These are phyloP conservation scores for Acleris emargana DNA, from an alignment of 2,888 invertebrate genomes.

Conservation along the genomic window DNA sequence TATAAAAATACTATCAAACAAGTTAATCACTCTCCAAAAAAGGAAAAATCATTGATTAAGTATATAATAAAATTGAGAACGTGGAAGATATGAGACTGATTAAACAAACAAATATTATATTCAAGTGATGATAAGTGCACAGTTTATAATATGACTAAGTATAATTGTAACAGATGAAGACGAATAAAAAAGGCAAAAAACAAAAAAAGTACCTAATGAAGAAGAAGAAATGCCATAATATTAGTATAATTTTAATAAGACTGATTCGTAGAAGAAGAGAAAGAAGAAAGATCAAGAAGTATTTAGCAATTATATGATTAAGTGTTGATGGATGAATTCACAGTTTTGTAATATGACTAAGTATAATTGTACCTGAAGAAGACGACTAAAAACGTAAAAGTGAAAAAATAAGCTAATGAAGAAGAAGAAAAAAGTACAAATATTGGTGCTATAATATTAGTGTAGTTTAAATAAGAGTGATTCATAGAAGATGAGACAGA, in stretches of 20 bases:
- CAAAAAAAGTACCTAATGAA: neutral
- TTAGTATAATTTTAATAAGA: neutral
- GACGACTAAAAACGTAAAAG: no score
- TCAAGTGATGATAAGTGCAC: neutral
- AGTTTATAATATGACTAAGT: neutral
- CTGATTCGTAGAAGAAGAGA: conserved; percentile 2
- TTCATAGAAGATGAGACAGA: no score
- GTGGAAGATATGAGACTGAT: neutral
- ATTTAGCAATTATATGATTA: neutral
- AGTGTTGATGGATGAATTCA: neutral
- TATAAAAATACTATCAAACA: conserved; percentile 9
- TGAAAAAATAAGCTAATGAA: no score
- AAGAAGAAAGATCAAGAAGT: neutral
- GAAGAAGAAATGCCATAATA: neutral
- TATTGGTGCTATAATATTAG: no score
- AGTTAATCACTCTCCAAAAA: neutral
- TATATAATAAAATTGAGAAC: neutral
- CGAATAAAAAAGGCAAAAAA: neutral
- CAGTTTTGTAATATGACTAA: no score
- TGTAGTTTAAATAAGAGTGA: no score
- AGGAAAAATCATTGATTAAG: neutral
- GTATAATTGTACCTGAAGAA: no score
- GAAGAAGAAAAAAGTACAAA: no score
- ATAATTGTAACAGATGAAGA: neutral
- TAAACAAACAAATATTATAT: neutral